Conservation (phyloP, 1,140 invertebrate genomes). For the Dreissena rostriformis region DNA sequence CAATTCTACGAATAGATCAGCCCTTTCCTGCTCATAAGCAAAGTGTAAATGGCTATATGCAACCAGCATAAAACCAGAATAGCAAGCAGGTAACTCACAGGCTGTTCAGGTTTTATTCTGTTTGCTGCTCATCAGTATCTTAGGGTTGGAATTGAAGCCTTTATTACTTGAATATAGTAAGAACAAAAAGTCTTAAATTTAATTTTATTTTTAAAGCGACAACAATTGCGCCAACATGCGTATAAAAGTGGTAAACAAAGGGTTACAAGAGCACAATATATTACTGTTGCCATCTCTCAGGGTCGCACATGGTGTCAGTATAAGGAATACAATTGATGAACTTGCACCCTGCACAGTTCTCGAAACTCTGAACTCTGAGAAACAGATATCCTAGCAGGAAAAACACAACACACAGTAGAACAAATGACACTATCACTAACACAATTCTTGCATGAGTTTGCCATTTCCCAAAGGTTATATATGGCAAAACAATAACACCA, state of each 20-base stretch:
- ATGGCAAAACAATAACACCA: conserved; percentile 68
- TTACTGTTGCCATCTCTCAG: conserved; percentile 30
- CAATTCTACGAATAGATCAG: too few relatives aligned
- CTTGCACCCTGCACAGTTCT: conserved; percentile 59
- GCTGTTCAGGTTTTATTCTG: too few relatives aligned
- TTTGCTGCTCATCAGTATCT: too few relatives aligned
- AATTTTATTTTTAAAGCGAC: too few relatives aligned
- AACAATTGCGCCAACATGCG: too few relatives aligned
- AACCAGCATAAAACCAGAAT: too few relatives aligned
- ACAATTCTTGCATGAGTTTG: conserved; percentile 38
- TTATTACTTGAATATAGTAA: too few relatives aligned
- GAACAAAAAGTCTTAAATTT: too few relatives aligned
- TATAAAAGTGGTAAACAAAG: not conserved
- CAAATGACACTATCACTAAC: conserved; percentile 48
- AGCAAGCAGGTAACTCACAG: too few relatives aligned
- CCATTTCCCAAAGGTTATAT: conserved; percentile 68
- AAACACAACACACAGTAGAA: conserved; percentile 51
- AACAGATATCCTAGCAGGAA: conserved; percentile 59
- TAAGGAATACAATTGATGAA: conserved; percentile 70
- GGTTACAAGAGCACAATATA: not conserved
- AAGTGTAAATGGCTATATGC: too few relatives aligned
- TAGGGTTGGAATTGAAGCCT: too few relatives aligned
- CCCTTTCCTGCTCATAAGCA: too few relatives aligned
- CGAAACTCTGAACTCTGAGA: conserved; percentile 58
- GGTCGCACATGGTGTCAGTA: conserved; percentile 65